These are phyloP conservation scores for Cheilosia grossa DNA, from an alignment of 2,888 invertebrate genomes.

Conservation along the genomic window DNA sequence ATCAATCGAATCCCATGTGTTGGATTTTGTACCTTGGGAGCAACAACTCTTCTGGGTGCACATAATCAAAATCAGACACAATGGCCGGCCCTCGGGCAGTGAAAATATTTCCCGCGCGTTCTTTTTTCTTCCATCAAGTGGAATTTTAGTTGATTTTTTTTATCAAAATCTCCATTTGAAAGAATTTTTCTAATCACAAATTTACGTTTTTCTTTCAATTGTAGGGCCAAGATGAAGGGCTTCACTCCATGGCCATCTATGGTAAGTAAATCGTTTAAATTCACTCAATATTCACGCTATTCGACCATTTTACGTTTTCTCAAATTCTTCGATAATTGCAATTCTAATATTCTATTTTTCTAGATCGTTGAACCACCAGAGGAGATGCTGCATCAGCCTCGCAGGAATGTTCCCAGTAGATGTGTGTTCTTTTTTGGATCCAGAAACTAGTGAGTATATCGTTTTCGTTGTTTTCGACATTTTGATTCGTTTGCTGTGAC, in stretches of 20 bases:
- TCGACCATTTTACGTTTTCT: constrained; percentile 46
- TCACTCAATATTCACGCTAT: constrained; percentile 2
- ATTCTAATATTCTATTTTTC: constrained; percentile 64
- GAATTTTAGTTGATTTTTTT: constrained; percentile 39
- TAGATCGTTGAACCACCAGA: constrained; percentile 93
- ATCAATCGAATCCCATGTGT: not conserved
- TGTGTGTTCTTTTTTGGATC: constrained; percentile 97
- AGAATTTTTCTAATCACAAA: constrained; percentile 9
- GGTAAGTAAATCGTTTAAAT: constrained; percentile 86
- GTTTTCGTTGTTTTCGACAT: constrained; percentile 26
- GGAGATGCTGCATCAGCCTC: constrained; percentile 88
- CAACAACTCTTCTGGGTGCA: no score
- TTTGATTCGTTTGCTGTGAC: not conserved
- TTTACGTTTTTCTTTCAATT: constrained; percentile 82
- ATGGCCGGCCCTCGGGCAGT: constrained; percentile 59
- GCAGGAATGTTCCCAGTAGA: constrained; percentile 89
- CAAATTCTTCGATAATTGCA: constrained; percentile 29
- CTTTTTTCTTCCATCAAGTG: constrained; percentile 37
- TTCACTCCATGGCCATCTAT: constrained; percentile 98
- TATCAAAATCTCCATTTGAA: not conserved
- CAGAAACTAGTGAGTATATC: constrained; percentile 93
- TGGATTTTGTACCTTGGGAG: no score
- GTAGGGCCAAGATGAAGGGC: constrained; percentile 99
- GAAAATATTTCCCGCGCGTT: constrained; percentile 67
- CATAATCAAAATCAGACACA: constrained; percentile 6